phyloP scores from a whole-genome alignment of 2,113 vertebrate genomes.

The Arizona elegans region DNA sequence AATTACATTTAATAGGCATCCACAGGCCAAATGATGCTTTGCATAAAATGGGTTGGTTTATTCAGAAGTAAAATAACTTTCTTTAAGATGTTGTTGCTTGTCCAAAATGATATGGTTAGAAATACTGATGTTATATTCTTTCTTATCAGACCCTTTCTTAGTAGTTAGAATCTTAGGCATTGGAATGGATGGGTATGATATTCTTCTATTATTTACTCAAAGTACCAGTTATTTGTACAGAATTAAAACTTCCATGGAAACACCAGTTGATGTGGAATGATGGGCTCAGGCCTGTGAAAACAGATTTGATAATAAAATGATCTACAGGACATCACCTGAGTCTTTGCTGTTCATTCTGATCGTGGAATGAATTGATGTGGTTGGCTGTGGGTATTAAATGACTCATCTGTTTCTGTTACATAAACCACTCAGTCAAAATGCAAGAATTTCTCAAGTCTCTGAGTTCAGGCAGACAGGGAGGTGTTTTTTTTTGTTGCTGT shows the following conservation, averaged over 20 bases:
- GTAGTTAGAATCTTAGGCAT: neutral
- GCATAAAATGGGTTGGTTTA: neutral
- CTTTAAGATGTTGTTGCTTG: neutral
- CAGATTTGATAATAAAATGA: neutral
- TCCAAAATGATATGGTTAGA: neutral
- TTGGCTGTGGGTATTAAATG: neutral
- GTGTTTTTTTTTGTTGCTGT: neutral
- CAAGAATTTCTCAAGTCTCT: neutral
- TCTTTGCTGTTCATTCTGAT: neutral
- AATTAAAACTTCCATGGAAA: neutral
- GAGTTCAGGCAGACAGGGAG: neutral
- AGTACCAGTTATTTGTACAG: neutral
- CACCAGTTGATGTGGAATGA: neutral
- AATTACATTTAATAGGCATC: neutral
- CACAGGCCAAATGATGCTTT: neutral
- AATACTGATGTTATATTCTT: neutral
- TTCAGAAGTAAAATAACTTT: neutral
- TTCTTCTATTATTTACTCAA: neutral
- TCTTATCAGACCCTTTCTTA: neutral
- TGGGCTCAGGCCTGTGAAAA: neutral
- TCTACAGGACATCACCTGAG: neutral
- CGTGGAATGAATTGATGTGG: neutral
- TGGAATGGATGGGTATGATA: neutral
- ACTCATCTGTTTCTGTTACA: neutral
- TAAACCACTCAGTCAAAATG: neutral